Percentiles rank a stretch among this genome's conserved stretches.
phyloP scores from a whole-genome alignment of 2,113 vertebrate genomes.

The Pyrgilauda ruficollis region DNA sequence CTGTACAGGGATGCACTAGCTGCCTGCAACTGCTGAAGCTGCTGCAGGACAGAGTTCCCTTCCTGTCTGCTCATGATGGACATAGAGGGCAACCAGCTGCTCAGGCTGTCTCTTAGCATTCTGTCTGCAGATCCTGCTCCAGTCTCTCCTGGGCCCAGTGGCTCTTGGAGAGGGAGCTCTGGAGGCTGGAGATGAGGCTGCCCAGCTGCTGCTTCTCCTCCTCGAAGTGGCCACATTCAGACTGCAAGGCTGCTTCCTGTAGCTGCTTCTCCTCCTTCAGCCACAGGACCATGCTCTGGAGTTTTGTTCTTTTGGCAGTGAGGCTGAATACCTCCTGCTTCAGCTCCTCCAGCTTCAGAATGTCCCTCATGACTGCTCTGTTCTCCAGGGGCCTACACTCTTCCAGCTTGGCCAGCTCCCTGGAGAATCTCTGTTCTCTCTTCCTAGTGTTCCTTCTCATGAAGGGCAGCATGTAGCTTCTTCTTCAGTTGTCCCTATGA shows the following conservation, averaged over 20 bases:
- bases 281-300: slow-evolving; percentile 53
- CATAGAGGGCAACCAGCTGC: neutral
- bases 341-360: slow-evolving; percentile 83
- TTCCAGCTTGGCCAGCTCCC: slow-evolving; percentile 72
- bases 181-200: slow-evolving; percentile 55
- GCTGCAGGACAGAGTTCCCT: slow-evolving; percentile 36
- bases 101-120: neutral
- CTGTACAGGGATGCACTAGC: slow-evolving; percentile 27
- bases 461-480: slow-evolving; percentile 72
- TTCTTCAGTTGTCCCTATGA: slow-evolving; percentile 66
- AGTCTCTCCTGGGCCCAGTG: slow-evolving; percentile 61
- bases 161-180: slow-evolving; percentile 57
- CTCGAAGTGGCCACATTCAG: slow-evolving; percentile 54
- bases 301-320: slow-evolving; percentile 36
- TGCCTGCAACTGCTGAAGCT: slow-evolving; percentile 55
- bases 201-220: slow-evolving; percentile 72
- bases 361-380: slow-evolving; percentile 82
- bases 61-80: slow-evolving; percentile 41
- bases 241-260: slow-evolving; percentile 39
- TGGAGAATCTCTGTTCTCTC: slow-evolving; percentile 86
- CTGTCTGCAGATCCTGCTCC: slow-evolving; percentile 40
- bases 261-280: slow-evolving; percentile 70
- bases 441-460: slow-evolving; percentile 82
- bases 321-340: slow-evolving; percentile 74
- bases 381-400: slow-evolving; percentile 63